Evolutionary conservation across 2,797 vertebrate genomes (phyloP).

Genomic region (Lagocephalus sceleratus): DNA sequence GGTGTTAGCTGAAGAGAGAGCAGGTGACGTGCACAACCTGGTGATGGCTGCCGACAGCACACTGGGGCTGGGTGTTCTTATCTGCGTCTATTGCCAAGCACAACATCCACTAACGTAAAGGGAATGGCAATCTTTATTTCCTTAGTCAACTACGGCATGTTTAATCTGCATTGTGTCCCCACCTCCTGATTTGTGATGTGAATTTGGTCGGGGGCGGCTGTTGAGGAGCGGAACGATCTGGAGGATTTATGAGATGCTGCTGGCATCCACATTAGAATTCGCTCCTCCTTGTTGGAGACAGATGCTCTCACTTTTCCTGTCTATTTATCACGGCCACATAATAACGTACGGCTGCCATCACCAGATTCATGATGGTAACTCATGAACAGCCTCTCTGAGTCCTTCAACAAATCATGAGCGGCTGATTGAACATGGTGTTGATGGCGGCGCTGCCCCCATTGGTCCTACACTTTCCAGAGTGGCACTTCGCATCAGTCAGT

Average conservation of each 20-base stretch:
- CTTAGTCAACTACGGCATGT: slow-evolving; percentile 43
- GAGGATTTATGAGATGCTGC: slow-evolving; percentile 67
- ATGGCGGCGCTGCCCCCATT: slow-evolving; percentile 19
- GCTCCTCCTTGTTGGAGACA: slow-evolving; percentile 47
- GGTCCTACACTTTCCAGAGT: not conserved
- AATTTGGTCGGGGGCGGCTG: not conserved
- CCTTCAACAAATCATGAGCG: slow-evolving; percentile 54
- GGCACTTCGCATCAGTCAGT: not conserved
- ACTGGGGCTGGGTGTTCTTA: too few species aligned
- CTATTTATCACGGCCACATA: slow-evolving; percentile 55
- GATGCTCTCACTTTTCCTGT: slow-evolving; percentile 42
- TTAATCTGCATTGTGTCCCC: slow-evolving; percentile 27
- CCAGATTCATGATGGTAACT: slow-evolving; percentile 40
- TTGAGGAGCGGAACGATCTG: slow-evolving; percentile 34
- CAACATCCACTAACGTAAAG: slow-evolving; percentile 21
- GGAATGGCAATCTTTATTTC: slow-evolving; percentile 38
- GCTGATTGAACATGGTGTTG: slow-evolving; percentile 42
- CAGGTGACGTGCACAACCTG: too few species aligned
- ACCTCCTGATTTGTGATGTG: slow-evolving; percentile 11
- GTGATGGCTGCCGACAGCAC: too few species aligned
- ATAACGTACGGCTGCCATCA: slow-evolving; percentile 20
- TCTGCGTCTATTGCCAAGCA: slow-evolving; percentile 22
- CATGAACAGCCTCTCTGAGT: slow-evolving; percentile 35
- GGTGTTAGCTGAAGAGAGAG: too few species aligned
- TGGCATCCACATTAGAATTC: slow-evolving; percentile 60